Evolutionary conservation across 2,797 vertebrate species (phyloP), one percentile per base, ranked within the genome.

Genomic region (Masticophis lateralis): DNA sequence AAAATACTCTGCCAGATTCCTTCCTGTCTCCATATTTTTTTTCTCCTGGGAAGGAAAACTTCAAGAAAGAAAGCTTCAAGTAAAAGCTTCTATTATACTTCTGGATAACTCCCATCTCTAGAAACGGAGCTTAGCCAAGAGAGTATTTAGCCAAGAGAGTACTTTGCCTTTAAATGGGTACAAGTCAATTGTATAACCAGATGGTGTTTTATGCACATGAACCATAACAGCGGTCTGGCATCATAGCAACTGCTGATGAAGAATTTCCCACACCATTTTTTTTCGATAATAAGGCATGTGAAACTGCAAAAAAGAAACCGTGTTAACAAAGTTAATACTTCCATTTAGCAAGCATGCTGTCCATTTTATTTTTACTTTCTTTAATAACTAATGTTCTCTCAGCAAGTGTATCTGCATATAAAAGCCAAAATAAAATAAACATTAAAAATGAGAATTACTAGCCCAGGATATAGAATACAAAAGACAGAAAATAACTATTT

Each of bases 211-310:
- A 4, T 89, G 55, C 87, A 94, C 92, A 90, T 93, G 90, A 3
- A 66, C 32, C 20, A 27, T 27, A 3, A 12, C n/a, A 53, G 9
- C 14, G 27, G 9, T 32, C 22, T 95, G 14, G n/a, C 66, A 13
- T 97, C 97, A 99, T 94, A 99, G 98, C 97, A 99, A 97, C 97
- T 98, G 98, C 97, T 98, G 98, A 96, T 99, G 98, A 89, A 99
- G 97, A 94, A 99, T 99, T 97, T 99, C 99, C 99, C 99, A 99
- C 94, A 98, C 99, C 99, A 99, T 99, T 96, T 97, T 97, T 96
- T 97, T 99, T 92, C 99, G 98, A 98, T 99, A 99, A 93, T 99
- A 98, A 93, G 98, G 98, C 98, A 99, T 99, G 97, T 99, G 98
- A 94, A 97, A 97, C 99, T 99, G 98, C 27, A 91, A 93, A 2